These are phyloP conservation scores for Laspeyria flexula DNA, from an alignment of 2,888 invertebrate genomes.

Conservation along the genomic window DNA sequence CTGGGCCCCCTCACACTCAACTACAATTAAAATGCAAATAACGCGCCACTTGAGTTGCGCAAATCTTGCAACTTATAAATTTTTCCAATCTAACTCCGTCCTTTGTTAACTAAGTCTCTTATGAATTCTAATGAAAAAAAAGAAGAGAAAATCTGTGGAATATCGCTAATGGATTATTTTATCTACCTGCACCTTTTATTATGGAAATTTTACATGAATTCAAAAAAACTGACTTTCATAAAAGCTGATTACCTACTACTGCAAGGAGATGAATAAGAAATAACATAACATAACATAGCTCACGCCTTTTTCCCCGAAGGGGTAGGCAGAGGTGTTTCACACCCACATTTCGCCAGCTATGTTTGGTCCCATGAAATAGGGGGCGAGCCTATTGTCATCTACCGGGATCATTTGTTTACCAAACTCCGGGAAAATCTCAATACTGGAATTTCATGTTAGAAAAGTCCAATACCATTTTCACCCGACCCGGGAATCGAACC, in stretches of 20 bases:
- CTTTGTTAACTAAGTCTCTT: constrained; percentile 57
- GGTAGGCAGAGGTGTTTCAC: too few species aligned
- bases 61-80: constrained; percentile 68
- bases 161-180: constrained; percentile 48
- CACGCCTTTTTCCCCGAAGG: too few species aligned
- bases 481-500: too few species aligned
- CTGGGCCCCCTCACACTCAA: constrained; percentile 6
- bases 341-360: too few species aligned
- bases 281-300: too few species aligned
- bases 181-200: constrained; percentile 37
- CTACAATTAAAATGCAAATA: constrained; percentile 73
- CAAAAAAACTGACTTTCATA: constrained; percentile 8
- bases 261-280: background rate
- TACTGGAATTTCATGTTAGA: too few species aligned
- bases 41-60: constrained; percentile 59
- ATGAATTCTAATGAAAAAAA: constrained; percentile 50
- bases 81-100: constrained; percentile 69
- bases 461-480: too few species aligned
- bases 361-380: too few species aligned
- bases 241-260: constrained; percentile 6
- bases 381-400: too few species aligned
- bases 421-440: too few species aligned
- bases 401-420: too few species aligned
- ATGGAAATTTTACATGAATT: constrained; percentile 32
- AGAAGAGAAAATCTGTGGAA: constrained; percentile 37